These are phyloP conservation scores for Lutraria lutraria DNA, from an alignment of 2,888 invertebrate genomes.

Conservation along the genomic window DNA sequence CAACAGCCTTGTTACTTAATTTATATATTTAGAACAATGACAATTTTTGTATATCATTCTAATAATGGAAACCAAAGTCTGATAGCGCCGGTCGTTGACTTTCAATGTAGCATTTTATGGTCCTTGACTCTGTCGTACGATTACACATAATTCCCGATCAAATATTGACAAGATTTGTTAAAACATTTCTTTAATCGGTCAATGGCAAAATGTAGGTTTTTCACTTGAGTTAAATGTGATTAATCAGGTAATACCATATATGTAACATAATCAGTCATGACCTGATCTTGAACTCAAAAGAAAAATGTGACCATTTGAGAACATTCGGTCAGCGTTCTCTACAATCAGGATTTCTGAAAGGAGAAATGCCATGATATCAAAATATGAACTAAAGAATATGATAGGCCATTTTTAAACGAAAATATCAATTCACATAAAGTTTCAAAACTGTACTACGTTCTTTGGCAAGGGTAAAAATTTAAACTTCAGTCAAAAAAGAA, in stretches of 20 bases:
- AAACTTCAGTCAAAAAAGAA: too few relatives aligned
- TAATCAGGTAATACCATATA: neutral
- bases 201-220: neutral
- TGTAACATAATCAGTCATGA: neutral
- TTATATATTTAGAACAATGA: neutral
- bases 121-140: neutral
- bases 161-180: constrained; percentile 9
- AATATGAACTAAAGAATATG: too few relatives aligned
- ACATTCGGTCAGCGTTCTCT: neutral
- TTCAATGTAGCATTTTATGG: neutral
- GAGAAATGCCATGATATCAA: neutral
- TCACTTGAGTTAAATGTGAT: neutral
- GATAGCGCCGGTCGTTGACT: neutral
- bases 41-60: neutral
- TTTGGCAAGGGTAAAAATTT: too few relatives aligned
- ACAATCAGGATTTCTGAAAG: neutral
- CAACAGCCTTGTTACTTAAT: neutral
- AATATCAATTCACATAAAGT: too few relatives aligned
- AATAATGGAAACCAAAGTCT: neutral
- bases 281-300: neutral
- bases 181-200: neutral
- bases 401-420: too few relatives aligned
- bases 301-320: neutral
- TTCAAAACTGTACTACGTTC: too few relatives aligned
- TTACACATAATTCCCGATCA: neutral